These are phyloP conservation scores for Sebastes jordani DNA, from an alignment of 2,797 vertebrate species.

Conservation along the genomic window DNA sequence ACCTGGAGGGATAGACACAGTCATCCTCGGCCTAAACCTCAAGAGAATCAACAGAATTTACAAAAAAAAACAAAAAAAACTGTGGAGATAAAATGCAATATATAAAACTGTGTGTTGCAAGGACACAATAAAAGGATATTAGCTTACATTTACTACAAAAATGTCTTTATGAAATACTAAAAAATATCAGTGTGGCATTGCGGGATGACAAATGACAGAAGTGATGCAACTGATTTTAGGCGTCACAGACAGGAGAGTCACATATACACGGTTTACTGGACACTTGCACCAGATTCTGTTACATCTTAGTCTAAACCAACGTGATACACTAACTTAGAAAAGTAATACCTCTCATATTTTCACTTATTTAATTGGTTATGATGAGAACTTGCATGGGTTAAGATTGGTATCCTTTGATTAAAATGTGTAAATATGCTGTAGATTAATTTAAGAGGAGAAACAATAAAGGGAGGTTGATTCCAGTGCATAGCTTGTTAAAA, in stretches of 20 bases:
- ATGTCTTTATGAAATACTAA: conserved; percentile 42
- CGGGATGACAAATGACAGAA: conserved; percentile 67
- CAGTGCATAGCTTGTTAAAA: conserved; percentile 19
- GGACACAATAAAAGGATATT: conserved; percentile 30
- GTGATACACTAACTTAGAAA: background rate
- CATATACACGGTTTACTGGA: conserved; percentile 44
- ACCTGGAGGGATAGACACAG: conserved; percentile 86
- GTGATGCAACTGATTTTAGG: conserved; percentile 56
- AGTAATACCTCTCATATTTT: conserved; percentile 42
- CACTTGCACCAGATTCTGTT: conserved; percentile 74
- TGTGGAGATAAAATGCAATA: conserved; percentile 22
- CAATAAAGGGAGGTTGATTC: background rate
- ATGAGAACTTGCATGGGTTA: conserved; percentile 24
- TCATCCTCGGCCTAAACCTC: conserved; percentile 66
- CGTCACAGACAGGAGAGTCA: conserved; percentile 48
- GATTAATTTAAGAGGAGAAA: conserved; percentile 5
- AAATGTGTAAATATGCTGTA: conserved; percentile 1
- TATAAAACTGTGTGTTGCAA: background rate
- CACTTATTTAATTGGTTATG: conserved; percentile 13
- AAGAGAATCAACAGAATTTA: conserved; percentile 35
- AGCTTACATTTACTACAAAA: conserved; percentile 15
- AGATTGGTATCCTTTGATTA: background rate
- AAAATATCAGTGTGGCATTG: conserved; percentile 47
- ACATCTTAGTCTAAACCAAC: conserved; percentile 72
- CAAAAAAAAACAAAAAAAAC: background rate